Percentiles rank a stretch among this genome's conserved stretches.
These are phyloP conservation scores for Andrena fulva DNA, from an alignment of 2,888 invertebrate species.

Conservation along the genomic window DNA sequence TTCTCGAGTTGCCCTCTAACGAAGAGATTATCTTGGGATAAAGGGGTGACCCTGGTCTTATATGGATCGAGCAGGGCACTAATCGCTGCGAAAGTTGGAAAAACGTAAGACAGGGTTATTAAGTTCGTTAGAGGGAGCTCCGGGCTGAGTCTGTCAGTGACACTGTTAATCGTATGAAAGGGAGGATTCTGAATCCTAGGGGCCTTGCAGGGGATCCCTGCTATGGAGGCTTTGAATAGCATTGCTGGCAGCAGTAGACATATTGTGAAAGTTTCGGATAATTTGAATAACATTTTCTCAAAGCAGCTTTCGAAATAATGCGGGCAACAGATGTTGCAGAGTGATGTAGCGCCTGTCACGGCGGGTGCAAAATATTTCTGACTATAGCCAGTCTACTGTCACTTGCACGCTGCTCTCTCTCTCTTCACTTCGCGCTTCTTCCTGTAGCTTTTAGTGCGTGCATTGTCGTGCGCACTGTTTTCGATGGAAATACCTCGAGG, in stretches of 20 bases:
- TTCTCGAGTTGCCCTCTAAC: not conserved
- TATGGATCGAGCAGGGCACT: not conserved
- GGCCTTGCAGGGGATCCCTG: no score
- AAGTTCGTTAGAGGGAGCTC: not conserved
- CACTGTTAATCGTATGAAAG: not conserved
- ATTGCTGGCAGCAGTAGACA: not conserved
- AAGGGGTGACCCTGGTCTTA: no score
- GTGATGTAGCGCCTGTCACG: constrained; percentile 3
- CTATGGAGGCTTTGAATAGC: not conserved
- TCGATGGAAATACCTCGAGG: not conserved
- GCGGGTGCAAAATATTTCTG: not conserved
- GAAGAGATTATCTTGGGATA: no score
- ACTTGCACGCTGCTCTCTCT: not conserved
- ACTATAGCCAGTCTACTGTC: not conserved
- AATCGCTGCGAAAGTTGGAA: not conserved
- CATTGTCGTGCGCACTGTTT: not conserved
- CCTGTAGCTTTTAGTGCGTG: not conserved
- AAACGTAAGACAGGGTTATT: not conserved
- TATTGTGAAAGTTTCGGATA: not conserved
- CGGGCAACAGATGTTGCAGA: not conserved
- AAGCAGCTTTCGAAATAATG: not conserved
- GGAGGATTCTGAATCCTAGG: not conserved
- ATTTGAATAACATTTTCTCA: constrained; percentile 7
- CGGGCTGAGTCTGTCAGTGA: not conserved
- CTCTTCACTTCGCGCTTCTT: not conserved